Evolutionary conservation across 2,888 invertebrate genomes (phyloP), one percentile per base, ranked within the genome.

Genomic region (Noctuana brunneofusca): DNA sequence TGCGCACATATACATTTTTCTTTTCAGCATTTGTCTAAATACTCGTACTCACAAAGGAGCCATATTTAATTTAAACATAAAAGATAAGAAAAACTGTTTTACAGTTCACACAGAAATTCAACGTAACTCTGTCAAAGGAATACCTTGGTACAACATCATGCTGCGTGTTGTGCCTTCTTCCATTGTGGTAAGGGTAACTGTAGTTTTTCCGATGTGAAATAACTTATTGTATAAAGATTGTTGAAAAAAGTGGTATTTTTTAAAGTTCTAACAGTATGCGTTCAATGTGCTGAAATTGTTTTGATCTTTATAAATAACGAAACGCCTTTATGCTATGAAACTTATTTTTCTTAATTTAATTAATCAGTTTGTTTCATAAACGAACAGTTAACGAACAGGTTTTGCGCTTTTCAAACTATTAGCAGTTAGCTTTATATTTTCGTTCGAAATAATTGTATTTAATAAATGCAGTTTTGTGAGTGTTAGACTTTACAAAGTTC

Each of bases 21-120:
- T 18, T 24, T 41, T 16, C 41, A 16, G 14, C 24, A 11, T 41
- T 20, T 16, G 18, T 24, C 55, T 14, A 24, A 41, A 55, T 55
- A 41, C 38, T 5, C n/a, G 4, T 1, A 41, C 22, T 22, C 20
- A 24, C 38, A 41, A 41, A 55, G 55, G 38, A 55, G 11, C 12
- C 35, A 55, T 20, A 55, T 55, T 55, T 41, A 55, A 16, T 55
- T 55, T 27, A 35, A 50, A 30, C 52, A 52, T 6, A 38, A 53
- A 53, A 53, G 35, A 38, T 53, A 53, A 53, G 22, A 53, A 53
- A 38, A 53, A 38, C 41, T 41, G 38, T 20, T 24, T 14, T 6
- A 14, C 20, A 5, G 4, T 49, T 24, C 24, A 16, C 18, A 32
- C 11, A 55, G 0, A 20, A 56, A 43, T 22, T 20, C 38, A n/a